Percentiles rank a stretch among this genome's conserved stretches.
Evolutionary conservation across 2,888 invertebrate species (phyloP).

Genomic region (Hecatera dysodea): DNA sequence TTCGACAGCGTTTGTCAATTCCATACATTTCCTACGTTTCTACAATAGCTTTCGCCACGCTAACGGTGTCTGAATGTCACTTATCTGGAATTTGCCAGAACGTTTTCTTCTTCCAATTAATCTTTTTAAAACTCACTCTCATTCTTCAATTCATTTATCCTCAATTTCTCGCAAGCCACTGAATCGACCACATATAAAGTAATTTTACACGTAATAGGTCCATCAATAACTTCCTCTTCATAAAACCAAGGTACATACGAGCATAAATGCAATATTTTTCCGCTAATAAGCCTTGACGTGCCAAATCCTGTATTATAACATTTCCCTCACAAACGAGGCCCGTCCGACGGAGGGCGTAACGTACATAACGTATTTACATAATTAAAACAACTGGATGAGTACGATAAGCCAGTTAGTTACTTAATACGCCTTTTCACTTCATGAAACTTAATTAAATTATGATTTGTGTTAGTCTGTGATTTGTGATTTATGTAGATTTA

Average conservation of each 20-base stretch:
- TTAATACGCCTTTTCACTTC: slow-evolving; percentile 52
- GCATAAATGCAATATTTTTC: slow-evolving; percentile 31
- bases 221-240: slow-evolving; percentile 7
- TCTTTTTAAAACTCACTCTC: too few relatives aligned
- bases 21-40: too few relatives aligned
- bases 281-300: slow-evolving; percentile 44
- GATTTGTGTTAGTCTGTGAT: slow-evolving; percentile 16
- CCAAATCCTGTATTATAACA: slow-evolving; percentile 55
- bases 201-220: neutral
- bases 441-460: slow-evolving; percentile 42
- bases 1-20: too few relatives aligned
- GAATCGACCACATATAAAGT: neutral
- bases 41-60: too few relatives aligned
- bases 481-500: slow-evolving; percentile 13
- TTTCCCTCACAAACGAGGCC: slow-evolving; percentile 43
- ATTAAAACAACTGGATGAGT: slow-evolving; percentile 47
- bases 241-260: slow-evolving; percentile 4
- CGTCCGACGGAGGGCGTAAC: slow-evolving; percentile 53
- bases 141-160: too few relatives aligned
- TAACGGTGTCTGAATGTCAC: too few relatives aligned
- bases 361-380: slow-evolving; percentile 56
- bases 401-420: slow-evolving; percentile 48
- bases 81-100: too few relatives aligned
- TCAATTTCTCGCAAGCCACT: neutral
- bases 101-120: too few relatives aligned